phyloP scores from a whole-genome alignment of 2,888 invertebrate species.

The Panorpa germanica region DNA sequence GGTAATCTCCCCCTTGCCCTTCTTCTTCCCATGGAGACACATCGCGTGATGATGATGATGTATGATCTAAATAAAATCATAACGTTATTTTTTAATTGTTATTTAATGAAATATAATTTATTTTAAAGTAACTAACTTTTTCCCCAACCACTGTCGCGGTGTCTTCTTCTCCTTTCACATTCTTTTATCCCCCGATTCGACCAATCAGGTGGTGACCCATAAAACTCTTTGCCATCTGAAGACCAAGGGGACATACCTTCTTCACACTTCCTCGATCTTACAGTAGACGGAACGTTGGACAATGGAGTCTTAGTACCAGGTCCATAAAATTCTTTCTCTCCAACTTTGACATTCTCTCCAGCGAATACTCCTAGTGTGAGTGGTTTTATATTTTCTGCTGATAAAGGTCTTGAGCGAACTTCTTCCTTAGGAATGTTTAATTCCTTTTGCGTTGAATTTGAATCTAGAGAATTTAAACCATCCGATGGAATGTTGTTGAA shows the following conservation, averaged over 20 bases:
- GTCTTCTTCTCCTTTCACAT: constrained; percentile 29
- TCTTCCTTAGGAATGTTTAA: too few species aligned
- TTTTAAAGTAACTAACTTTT: constrained; percentile 13
- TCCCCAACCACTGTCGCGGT: constrained; percentile 17
- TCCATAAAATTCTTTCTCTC: constrained; percentile 9
- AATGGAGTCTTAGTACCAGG: constrained; percentile 15
- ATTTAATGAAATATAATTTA: too few species aligned
- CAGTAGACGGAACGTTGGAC: constrained; percentile 11
- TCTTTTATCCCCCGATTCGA: constrained; percentile 22
- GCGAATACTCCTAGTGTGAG: neutral
- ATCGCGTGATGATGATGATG: constrained; percentile 56
- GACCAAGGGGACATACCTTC: constrained; percentile 55
- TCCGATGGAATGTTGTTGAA: too few species aligned
- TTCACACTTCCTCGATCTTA: constrained; percentile 16
- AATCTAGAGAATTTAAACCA: too few species aligned
- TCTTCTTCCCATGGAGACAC: constrained; percentile 71
- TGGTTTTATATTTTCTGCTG: constrained; percentile 8
- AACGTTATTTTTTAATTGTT: constrained; percentile 11
- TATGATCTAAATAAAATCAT: constrained; percentile 25
- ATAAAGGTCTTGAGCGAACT: too few species aligned
- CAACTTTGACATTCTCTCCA: constrained; percentile 14
- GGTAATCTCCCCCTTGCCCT: constrained; percentile 29
- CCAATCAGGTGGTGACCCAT: constrained; percentile 28
- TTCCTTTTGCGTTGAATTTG: too few species aligned
- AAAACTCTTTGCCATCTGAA: constrained; percentile 54